A percentile compares a stretch with the other conserved stretches of the same genome.
Conservation (phyloP, 2,888 invertebrate species). For the Laspeyria flexula region DNA sequence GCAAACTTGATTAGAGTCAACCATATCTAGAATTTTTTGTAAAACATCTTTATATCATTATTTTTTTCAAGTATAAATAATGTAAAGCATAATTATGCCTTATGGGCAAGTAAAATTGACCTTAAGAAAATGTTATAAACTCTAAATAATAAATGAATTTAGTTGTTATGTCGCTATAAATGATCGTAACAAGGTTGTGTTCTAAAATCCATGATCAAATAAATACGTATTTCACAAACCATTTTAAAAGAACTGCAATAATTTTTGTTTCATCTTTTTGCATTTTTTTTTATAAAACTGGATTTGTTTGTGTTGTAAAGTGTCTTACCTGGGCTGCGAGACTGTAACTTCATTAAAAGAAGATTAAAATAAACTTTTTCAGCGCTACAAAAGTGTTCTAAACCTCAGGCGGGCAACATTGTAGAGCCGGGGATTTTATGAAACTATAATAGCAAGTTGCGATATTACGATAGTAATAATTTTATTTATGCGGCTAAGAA, state of each 20-base stretch:
- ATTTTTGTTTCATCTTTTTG: slow-evolving; percentile 22
- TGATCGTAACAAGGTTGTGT: too few species aligned
- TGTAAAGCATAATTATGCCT: too few species aligned
- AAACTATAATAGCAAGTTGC: slow-evolving; percentile 55
- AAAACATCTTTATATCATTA: too few species aligned
- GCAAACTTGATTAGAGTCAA: too few species aligned
- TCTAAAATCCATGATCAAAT: too few species aligned
- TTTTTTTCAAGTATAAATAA: too few species aligned
- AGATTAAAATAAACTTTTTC: slow-evolving; percentile 72
- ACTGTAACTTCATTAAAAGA: slow-evolving; percentile 76
- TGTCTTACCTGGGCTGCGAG: slow-evolving; percentile 60
- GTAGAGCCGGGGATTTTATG: slow-evolving; percentile 53
- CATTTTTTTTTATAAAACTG: slow-evolving; percentile 31
- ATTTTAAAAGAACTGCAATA: slow-evolving; percentile 23
- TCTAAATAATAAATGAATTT: too few species aligned
- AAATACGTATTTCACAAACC: slow-evolving; percentile 2
- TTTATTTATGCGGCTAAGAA: slow-evolving; percentile 19
- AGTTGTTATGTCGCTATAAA: too few species aligned
- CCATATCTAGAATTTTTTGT: too few species aligned
- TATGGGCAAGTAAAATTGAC: too few species aligned
- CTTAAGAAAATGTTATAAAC: too few species aligned
- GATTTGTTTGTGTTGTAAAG: slow-evolving; percentile 56
- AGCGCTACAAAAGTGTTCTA: slow-evolving; percentile 58
- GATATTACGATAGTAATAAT: slow-evolving; percentile 44
- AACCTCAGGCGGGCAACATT: slow-evolving; percentile 38